phyloP scores from a whole-genome alignment of 2,797 vertebrate genomes.

The Gouania willdenowi region DNA sequence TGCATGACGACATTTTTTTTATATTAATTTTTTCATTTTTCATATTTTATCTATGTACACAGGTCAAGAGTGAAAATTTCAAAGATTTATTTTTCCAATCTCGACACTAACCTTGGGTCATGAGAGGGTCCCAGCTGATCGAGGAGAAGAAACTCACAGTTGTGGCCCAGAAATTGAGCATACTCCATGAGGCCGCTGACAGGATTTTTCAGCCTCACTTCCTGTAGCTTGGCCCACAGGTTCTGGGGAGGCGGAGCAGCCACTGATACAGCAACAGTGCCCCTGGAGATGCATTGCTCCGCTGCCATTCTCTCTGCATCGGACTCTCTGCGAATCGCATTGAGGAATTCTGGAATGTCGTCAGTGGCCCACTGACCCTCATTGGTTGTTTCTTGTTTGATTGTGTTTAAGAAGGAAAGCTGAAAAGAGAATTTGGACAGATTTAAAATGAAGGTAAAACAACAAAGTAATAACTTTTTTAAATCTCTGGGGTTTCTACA shows the following conservation, averaged over 20 bases:
- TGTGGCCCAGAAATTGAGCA: conserved; percentile 85
- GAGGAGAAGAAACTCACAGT: conserved; percentile 88
- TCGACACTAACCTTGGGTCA: conserved; percentile 84
- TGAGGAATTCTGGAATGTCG: conserved; percentile 87
- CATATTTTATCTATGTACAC: no score
- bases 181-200: conserved; percentile 92
- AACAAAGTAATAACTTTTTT: no score
- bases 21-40: no score
- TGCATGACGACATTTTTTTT: no score
- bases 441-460: no score
- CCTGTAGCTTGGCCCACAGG: conserved; percentile 80
- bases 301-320: conserved; percentile 44
- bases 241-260: conserved; percentile 77
- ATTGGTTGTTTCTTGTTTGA: conserved; percentile 28
- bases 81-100: not conserved
- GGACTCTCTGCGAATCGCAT: conserved; percentile 75
- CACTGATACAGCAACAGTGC: conserved; percentile 76
- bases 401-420: not conserved
- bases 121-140: conserved; percentile 94
- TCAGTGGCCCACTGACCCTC: conserved; percentile 83
- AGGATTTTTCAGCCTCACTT: conserved; percentile 89
- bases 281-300: conserved; percentile 21
- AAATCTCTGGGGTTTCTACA: no score
- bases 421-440: not conserved
- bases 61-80: no score